Conservation (phyloP, 2,888 invertebrate species). For the Pasiphila rectangulata region DNA sequence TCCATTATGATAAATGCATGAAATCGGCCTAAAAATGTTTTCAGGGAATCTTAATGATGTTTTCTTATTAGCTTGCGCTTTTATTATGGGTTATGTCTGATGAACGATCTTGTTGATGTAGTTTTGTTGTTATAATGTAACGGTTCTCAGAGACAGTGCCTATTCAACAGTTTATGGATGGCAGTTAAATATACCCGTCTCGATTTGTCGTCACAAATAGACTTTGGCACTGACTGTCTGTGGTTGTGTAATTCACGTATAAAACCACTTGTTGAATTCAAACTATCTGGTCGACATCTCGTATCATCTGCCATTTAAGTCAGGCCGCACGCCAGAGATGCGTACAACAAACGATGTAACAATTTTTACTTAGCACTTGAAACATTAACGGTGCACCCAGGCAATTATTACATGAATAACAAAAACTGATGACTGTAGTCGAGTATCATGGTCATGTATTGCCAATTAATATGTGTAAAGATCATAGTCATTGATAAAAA, state of each 20-base stretch:
- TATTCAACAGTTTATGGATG: slow-evolving; percentile 78
- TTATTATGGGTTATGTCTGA: slow-evolving; percentile 24
- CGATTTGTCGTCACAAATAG: slow-evolving; percentile 79
- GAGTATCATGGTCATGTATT: too few species aligned
- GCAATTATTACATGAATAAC: too few species aligned
- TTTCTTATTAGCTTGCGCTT: slow-evolving; percentile 15
- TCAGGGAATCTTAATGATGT: slow-evolving; percentile 10
- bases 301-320: slow-evolving; percentile 36
- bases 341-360: too few species aligned
- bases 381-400: too few species aligned
- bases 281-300: slow-evolving; percentile 56
- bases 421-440: too few species aligned
- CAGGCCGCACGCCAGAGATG: too few species aligned
- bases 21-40: slow-evolving; percentile 8
- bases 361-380: too few species aligned
- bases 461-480: too few species aligned
- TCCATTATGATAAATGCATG: slow-evolving; percentile 3
- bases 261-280: slow-evolving; percentile 71
- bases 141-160: slow-evolving; percentile 60
- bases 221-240: slow-evolving; percentile 79
- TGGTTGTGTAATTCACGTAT: slow-evolving; percentile 78
- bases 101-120: slow-evolving; percentile 32
- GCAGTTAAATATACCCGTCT: slow-evolving; percentile 79
- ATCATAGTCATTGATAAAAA: too few species aligned
- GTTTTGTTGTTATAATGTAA: slow-evolving; percentile 46